A percentile compares a stretch with the other conserved stretches of the same genome.
phyloP scores from a whole-genome alignment of 2,888 invertebrate species.

The Entomobrya multifasciata region DNA sequence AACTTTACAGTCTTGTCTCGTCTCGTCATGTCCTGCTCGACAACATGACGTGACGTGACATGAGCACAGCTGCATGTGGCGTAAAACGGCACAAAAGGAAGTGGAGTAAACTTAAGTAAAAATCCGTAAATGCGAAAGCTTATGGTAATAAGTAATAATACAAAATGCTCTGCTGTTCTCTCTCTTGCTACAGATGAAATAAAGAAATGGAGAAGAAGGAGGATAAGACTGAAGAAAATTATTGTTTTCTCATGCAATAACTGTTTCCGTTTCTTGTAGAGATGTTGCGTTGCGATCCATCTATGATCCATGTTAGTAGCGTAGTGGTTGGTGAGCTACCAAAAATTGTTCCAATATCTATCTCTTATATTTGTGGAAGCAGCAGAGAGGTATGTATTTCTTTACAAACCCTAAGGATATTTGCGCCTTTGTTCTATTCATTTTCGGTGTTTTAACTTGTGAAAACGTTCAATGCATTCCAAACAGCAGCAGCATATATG shows the following conservation, averaged over 20 bases:
- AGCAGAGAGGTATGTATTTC: too few species aligned
- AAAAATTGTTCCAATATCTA: too few species aligned
- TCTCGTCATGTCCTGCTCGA: slow-evolving; percentile 31
- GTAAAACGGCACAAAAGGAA: slow-evolving; percentile 18
- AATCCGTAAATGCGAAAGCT: neutral
- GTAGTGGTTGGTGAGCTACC: too few species aligned
- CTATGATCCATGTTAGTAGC: neutral
- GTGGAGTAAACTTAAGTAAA: neutral
- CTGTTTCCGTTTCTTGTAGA: slow-evolving; percentile 58
- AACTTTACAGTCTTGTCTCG: slow-evolving; percentile 9
- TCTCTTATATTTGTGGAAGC: too few species aligned
- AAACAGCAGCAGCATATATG: too few species aligned
- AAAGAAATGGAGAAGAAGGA: neutral
- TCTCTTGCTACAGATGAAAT: too few species aligned
- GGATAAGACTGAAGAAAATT: neutral
- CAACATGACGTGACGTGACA: slow-evolving; percentile 56
- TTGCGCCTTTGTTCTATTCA: too few species aligned
- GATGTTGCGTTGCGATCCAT: slow-evolving; percentile 22
- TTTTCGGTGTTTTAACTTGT: too few species aligned
- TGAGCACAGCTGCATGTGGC: slow-evolving; percentile 47
- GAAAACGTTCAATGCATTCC: too few species aligned
- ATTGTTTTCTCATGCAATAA: slow-evolving; percentile 35
- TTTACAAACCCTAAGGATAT: too few species aligned
- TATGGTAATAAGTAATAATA: neutral
- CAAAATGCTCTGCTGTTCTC: too few species aligned